These are phyloP conservation scores for Mixornis gularis DNA, from an alignment of 2,113 vertebrate genomes.

Conservation along the genomic window DNA sequence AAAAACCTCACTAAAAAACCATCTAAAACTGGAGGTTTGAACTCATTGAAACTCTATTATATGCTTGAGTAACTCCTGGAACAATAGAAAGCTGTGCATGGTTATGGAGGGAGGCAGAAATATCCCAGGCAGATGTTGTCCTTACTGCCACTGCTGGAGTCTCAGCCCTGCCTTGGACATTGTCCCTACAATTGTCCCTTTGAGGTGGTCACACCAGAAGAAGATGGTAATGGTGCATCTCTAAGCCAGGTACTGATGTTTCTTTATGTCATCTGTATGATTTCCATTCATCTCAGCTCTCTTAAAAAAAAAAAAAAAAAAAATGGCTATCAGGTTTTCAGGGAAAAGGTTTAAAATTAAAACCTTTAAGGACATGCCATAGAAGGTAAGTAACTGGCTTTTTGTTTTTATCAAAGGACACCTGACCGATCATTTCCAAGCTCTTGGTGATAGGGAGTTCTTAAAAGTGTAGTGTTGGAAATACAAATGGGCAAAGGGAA, in stretches of 20 bases:
- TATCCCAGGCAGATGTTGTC: slow-evolving; percentile 52
- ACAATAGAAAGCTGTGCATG: slow-evolving; percentile 39
- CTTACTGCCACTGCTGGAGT: not conserved
- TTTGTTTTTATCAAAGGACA: not conserved
- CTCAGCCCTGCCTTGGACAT: not conserved
- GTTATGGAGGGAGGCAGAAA: slow-evolving; percentile 16
- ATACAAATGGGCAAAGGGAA: not conserved
- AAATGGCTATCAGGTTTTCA: not conserved
- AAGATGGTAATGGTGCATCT: not conserved
- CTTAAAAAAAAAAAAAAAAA: not conserved
- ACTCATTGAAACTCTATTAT: slow-evolving; percentile 58
- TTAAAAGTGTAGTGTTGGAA: not conserved
- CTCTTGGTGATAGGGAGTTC: not conserved
- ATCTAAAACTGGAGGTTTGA: slow-evolving; percentile 53
- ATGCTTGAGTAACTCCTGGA: slow-evolving; percentile 49
- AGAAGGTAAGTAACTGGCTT: not conserved
- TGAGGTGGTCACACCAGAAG: not conserved
- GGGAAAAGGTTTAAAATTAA: not conserved
- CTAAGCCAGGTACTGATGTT: not conserved
- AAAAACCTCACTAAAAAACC: slow-evolving; percentile 35
- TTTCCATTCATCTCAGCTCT: not conserved
- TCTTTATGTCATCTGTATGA: not conserved
- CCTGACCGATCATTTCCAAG: not conserved
- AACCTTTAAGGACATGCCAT: not conserved
- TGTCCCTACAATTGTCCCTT: not conserved